phyloP scores from a whole-genome alignment of 2,888 invertebrate genomes.

The Torymus auratus region DNA sequence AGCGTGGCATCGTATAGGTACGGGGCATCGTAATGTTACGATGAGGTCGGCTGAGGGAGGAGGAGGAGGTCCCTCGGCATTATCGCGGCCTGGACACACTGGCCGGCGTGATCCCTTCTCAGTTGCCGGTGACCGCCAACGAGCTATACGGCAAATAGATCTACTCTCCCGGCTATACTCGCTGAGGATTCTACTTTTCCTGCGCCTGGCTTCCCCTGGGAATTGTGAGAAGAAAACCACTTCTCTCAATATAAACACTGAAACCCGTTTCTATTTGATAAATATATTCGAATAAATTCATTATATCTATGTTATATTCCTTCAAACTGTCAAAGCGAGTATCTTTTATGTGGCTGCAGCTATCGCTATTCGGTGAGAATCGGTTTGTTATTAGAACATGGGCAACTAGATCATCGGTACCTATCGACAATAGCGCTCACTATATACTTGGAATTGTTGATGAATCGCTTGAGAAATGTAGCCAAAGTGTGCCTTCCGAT shows the following conservation, averaged over 20 bases:
- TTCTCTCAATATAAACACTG: not conserved
- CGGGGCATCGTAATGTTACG: constrained; percentile 45
- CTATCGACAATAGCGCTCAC: too few relatives aligned
- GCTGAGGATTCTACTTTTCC: constrained; percentile 44
- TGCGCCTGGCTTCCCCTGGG: constrained; percentile 60
- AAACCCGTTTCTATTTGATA: too few relatives aligned
- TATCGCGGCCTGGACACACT: constrained; percentile 63
- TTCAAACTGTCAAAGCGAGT: too few relatives aligned
- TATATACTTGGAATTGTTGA: too few relatives aligned
- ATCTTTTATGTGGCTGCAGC: too few relatives aligned
- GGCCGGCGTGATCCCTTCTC: constrained; percentile 60
- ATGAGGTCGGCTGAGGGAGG: not conserved
- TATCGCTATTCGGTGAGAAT: too few relatives aligned
- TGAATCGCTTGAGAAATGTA: too few relatives aligned
- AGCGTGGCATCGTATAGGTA: not conserved
- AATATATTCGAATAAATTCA: too few relatives aligned
- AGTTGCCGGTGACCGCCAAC: constrained; percentile 54
- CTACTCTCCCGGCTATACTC: constrained; percentile 32
- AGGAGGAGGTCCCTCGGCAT: constrained; percentile 62
- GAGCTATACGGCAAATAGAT: constrained; percentile 62
- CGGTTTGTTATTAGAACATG: too few relatives aligned
- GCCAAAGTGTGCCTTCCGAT: too few relatives aligned
- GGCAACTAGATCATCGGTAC: too few relatives aligned
- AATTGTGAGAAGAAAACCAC: constrained; percentile 62
- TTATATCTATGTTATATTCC: too few relatives aligned